Percentiles rank a stretch among this genome's conserved stretches.
phyloP scores from a whole-genome alignment of 23 tunicate genomes.

The Ascidia mentula region DNA sequence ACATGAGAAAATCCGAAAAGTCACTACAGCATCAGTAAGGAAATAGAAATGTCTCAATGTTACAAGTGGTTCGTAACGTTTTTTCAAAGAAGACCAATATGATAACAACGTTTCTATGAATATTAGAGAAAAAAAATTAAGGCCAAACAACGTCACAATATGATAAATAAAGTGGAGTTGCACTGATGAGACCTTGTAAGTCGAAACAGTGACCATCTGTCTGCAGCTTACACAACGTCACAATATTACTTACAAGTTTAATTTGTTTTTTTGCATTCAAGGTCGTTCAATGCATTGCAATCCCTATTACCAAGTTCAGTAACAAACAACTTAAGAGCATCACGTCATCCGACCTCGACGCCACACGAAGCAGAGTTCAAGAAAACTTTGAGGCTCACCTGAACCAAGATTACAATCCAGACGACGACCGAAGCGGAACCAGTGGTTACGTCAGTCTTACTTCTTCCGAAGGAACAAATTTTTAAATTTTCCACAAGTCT shows the following conservation, averaged over 20 bases:
- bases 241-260: not conserved
- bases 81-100: too few relatives aligned
- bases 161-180: not conserved
- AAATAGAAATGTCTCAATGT: too few relatives aligned
- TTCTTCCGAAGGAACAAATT: too few relatives aligned
- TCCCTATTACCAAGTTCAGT: not conserved
- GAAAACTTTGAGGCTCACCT: not conserved
- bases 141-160: too few relatives aligned
- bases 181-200: too few relatives aligned
- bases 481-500: too few relatives aligned
- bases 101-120: too few relatives aligned
- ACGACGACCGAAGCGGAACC: not conserved
- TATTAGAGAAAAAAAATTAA: too few relatives aligned
- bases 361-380: not conserved
- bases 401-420: not conserved
- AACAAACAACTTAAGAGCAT: not conserved
- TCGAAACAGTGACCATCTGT: too few relatives aligned
- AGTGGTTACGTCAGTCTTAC: constrained; percentile 6
- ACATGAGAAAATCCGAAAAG: too few relatives aligned
- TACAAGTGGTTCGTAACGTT: too few relatives aligned
- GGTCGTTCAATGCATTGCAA: not conserved
- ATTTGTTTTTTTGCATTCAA: not conserved
- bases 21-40: too few relatives aligned
- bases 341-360: not conserved
- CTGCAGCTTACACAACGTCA: not conserved